Evolutionary conservation across 2,888 invertebrate genomes (phyloP).

Genomic region (Crossocerus cetratus): DNA sequence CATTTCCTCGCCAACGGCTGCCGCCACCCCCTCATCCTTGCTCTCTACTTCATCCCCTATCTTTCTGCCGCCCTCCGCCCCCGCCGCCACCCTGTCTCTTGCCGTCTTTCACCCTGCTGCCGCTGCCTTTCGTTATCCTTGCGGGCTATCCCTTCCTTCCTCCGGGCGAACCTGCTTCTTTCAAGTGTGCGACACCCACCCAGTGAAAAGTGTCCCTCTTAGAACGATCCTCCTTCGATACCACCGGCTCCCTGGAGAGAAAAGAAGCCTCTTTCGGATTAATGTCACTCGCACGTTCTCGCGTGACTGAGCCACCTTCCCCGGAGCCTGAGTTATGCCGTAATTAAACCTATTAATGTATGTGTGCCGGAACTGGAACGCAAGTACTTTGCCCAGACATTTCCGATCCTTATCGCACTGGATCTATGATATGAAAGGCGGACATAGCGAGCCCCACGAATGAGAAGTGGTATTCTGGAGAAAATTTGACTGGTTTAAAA

Average conservation of each 20-base stretch:
- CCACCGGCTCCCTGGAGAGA: too few relatives aligned
- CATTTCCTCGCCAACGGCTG: slow-evolving; percentile 74
- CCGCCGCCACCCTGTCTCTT: slow-evolving; percentile 29
- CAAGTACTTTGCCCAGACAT: neutral
- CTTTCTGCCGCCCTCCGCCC: slow-evolving; percentile 29
- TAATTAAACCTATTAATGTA: too few relatives aligned
- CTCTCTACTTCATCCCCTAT: slow-evolving; percentile 7
- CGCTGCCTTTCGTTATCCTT: slow-evolving; percentile 12
- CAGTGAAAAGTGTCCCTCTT: neutral
- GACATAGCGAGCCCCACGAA: too few relatives aligned
- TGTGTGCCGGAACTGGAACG: neutral
- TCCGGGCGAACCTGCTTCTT: neutral
- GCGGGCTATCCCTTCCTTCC: slow-evolving; percentile 1
- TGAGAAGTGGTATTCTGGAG: too few relatives aligned
- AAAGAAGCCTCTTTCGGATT: slow-evolving; percentile 8
- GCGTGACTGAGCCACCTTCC: neutral
- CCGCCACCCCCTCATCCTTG: slow-evolving; percentile 35
- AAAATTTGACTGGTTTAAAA: too few relatives aligned
- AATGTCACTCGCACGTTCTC: slow-evolving; percentile 13
- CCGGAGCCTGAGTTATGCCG: neutral
- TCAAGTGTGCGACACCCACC: neutral
- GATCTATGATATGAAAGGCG: too few relatives aligned
- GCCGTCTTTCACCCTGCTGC: slow-evolving; percentile 12
- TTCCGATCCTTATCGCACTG: too few relatives aligned
- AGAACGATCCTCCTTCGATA: too few relatives aligned